These are phyloP conservation scores for Apotomis turbidana DNA, from an alignment of 2,888 invertebrate genomes.

Conservation along the genomic window DNA sequence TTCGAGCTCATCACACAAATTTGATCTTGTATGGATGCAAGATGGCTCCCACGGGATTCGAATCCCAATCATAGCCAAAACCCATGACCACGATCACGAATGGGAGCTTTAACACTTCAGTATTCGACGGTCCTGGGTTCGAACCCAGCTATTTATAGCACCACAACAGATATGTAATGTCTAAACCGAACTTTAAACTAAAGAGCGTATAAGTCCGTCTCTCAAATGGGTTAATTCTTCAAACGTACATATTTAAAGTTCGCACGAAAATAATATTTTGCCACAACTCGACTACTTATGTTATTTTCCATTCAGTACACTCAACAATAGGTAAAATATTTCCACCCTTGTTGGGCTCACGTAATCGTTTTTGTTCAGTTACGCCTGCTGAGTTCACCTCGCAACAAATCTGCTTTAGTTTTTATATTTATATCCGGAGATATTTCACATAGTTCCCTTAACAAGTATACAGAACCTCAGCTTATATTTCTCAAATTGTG, in stretches of 20 bases:
- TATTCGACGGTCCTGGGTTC: no score
- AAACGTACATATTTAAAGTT: not conserved
- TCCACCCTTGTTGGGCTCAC: conserved; percentile 11
- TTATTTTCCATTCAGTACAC: not conserved
- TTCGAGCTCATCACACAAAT: no score
- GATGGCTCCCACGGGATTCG: no score
- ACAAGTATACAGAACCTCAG: not conserved
- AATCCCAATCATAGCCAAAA: no score
- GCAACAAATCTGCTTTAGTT: conserved; percentile 20
- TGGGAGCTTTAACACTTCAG: no score
- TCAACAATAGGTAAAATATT: conserved; percentile 13
- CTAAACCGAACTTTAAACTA: not conserved
- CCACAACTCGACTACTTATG: not conserved
- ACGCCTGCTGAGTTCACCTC: conserved; percentile 19
- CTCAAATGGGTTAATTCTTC: not conserved
- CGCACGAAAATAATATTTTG: not conserved
- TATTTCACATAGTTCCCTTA: not conserved
- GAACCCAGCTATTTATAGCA: no score
- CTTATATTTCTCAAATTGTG: no score
- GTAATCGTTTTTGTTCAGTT: conserved; percentile 18
- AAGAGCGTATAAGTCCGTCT: not conserved
- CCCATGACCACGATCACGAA: no score
- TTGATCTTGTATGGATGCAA: no score
- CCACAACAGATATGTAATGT: no score
- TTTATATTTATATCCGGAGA: conserved; percentile 1